These are phyloP conservation scores for Cerceris rybyensis DNA, from an alignment of 2,888 invertebrate species.

Conservation along the genomic window DNA sequence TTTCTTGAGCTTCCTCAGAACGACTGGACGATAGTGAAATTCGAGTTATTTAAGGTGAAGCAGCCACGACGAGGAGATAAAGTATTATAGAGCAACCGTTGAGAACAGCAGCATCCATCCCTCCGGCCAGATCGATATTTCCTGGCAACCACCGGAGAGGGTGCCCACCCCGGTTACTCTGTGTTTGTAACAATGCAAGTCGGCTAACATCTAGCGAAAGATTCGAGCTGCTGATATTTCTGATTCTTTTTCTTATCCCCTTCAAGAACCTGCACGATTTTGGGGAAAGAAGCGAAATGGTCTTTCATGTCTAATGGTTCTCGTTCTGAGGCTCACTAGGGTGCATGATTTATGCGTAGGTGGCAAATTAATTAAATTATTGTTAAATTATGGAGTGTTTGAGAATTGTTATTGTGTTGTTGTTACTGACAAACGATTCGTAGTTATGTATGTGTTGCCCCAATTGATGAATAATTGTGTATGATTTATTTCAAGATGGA, in stretches of 20 bases:
- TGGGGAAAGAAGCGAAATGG: neutral
- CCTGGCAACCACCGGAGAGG: slow-evolving; percentile 79
- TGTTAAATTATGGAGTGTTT: too few species aligned
- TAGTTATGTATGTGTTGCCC: too few species aligned
- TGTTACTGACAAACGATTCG: too few species aligned
- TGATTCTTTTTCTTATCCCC: slow-evolving; percentile 26
- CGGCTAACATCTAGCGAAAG: slow-evolving; percentile 71
- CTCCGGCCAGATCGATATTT: slow-evolving; percentile 79
- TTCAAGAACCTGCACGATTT: neutral
- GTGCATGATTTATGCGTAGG: too few species aligned
- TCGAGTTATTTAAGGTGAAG: slow-evolving; percentile 67
- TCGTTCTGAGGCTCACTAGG: too few species aligned
- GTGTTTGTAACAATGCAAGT: slow-evolving; percentile 79
- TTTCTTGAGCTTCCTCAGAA: neutral
- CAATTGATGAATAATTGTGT: too few species aligned
- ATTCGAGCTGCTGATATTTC: slow-evolving; percentile 53
- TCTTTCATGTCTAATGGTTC: too few species aligned
- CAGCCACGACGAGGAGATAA: slow-evolving; percentile 70
- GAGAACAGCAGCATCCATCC: slow-evolving; percentile 77
- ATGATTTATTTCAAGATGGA: too few species aligned
- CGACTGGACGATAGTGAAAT: slow-evolving; percentile 62
- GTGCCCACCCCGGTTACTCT: slow-evolving; percentile 74
- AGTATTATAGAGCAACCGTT: slow-evolving; percentile 68
- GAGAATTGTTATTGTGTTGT: too few species aligned
- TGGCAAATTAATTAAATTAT: too few species aligned